These are phyloP conservation scores for Dyspetes luteomarginatus DNA, from an alignment of 2,888 invertebrate genomes.

Conservation along the genomic window DNA sequence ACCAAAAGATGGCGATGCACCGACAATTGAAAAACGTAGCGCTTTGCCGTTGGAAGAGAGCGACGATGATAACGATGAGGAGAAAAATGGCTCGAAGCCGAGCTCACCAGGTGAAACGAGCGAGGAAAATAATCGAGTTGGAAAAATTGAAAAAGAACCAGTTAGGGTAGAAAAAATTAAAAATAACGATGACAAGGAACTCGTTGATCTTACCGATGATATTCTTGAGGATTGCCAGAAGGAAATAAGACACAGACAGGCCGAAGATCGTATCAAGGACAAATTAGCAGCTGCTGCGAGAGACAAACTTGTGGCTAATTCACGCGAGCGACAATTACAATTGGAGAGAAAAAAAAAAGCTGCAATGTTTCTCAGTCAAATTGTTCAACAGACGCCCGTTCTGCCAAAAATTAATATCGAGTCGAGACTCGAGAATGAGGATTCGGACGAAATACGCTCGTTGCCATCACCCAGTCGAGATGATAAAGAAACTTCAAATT, in stretches of 20 bases:
- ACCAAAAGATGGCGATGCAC: constrained; percentile 89
- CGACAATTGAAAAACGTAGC: constrained; percentile 87
- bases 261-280: constrained; percentile 86
- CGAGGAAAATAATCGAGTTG: constrained; percentile 62
- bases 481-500: constrained; percentile 71
- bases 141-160: constrained; percentile 44
- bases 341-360: constrained; percentile 92
- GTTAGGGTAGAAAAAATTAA: constrained; percentile 71
- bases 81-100: constrained; percentile 76
- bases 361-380: constrained; percentile 89
- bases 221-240: constrained; percentile 81
- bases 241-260: constrained; percentile 77
- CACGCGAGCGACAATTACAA: constrained; percentile 86
- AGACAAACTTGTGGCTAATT: constrained; percentile 83
- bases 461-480: constrained; percentile 76
- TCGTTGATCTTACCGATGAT: constrained; percentile 81
- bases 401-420: constrained; percentile 44
- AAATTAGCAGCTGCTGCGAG: constrained; percentile 85
- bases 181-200: constrained; percentile 79
- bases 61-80: constrained; percentile 79
- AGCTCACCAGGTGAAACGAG: constrained; percentile 69
- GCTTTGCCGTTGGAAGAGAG: constrained; percentile 91
- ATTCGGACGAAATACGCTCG: constrained; percentile 79
- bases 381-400: constrained; percentile 77
- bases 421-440: constrained; percentile 70